Percentiles rank a stretch among this genome's conserved stretches.
Conservation (phyloP, 2,888 invertebrate species). For the Cybosia mesomella region DNA sequence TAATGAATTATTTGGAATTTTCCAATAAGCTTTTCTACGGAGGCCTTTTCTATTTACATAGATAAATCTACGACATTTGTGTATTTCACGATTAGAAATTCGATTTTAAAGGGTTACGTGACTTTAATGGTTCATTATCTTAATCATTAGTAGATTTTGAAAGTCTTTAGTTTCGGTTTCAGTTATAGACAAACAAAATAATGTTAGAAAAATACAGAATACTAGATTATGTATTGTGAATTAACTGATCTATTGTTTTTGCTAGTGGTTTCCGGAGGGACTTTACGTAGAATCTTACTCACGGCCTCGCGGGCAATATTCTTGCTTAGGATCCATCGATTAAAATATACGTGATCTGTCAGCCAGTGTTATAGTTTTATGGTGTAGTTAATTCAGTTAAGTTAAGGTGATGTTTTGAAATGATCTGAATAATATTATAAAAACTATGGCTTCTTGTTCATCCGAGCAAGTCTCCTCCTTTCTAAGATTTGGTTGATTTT, state of each 20-base stretch:
- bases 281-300: neutral
- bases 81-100: constrained; percentile 24
- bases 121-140: constrained; percentile 3
- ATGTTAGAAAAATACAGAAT: neutral
- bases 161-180: neutral
- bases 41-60: constrained; percentile 32
- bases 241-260: neutral
- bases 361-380: no score
- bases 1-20: constrained; percentile 84
- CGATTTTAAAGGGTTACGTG: constrained; percentile 28
- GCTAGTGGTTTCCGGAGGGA: neutral
- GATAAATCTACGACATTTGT: constrained; percentile 33
- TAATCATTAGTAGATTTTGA: neutral
- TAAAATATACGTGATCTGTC: no score
- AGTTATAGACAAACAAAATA: no score
- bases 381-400: no score
- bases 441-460: neutral
- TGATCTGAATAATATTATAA: no score
- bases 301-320: neutral
- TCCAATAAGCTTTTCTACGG: constrained; percentile 72
- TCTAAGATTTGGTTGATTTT: neutral
- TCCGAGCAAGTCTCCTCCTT: neutral
- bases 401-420: no score
- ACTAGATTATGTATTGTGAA: neutral
- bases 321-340: no score